These are phyloP conservation scores for Malurus leucopterus DNA, from an alignment of 2,797 vertebrate genomes.

Conservation along the genomic window DNA sequence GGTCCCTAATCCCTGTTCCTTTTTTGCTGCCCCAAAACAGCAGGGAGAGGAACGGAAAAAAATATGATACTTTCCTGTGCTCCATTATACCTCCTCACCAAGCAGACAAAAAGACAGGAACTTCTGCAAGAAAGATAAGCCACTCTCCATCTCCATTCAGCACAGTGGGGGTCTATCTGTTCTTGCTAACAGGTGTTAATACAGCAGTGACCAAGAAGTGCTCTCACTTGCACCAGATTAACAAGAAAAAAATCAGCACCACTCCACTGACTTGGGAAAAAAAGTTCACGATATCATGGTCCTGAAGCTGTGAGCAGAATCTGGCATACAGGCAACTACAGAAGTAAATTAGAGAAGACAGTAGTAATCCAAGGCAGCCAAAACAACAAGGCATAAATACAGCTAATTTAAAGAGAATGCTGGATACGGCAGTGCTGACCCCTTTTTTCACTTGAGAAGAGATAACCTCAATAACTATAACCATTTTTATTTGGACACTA, in stretches of 20 bases:
- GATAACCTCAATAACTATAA: neutral
- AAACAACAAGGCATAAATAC: constrained; percentile 12
- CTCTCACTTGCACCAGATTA: neutral
- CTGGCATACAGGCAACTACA: neutral
- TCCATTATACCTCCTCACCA: neutral
- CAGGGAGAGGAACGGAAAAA: constrained; percentile 24
- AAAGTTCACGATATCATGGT: neutral
- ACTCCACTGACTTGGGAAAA: neutral
- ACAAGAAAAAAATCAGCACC: neutral
- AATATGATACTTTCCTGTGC: neutral
- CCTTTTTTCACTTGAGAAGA: neutral
- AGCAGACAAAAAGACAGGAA: constrained; percentile 19
- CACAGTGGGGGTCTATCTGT: neutral
- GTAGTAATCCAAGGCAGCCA: neutral
- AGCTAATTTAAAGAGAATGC: neutral
- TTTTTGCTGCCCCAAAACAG: constrained; percentile 9
- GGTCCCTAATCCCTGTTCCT: neutral
- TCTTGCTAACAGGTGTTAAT: neutral
- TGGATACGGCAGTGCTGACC: neutral
- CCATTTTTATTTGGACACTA: neutral
- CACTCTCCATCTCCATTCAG: neutral
- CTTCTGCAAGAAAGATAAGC: constrained; percentile 54
- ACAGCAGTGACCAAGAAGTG: neutral
- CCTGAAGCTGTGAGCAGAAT: neutral
- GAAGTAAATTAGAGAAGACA: neutral